Base-by-base conservation (phyloP, 2,797 vertebrate genomes). In the Triplophysa yarkandensis region DNA sequence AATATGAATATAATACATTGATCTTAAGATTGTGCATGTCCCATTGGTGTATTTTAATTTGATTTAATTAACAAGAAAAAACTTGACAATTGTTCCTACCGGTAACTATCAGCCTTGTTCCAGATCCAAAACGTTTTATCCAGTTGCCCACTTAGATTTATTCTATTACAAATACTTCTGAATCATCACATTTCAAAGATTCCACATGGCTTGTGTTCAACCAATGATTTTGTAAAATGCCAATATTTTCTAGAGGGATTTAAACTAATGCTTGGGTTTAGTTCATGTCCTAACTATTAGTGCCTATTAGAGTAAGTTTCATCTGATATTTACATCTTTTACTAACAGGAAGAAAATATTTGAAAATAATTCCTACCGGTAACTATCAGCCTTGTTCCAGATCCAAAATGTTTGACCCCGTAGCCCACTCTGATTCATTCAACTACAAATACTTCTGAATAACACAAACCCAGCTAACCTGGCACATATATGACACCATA, bases 101-200 rank as follows among this genome's bases (percentile, higher is more conserved):
- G 4, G 32, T 21, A 4, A 77, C 74, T 14, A 70, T 6, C 21
- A 77, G 67, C 3, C 41, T 32, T 55, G 74, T 77, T 55, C 67
- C 74, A 2, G 74, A 46, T 32, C 74, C 74, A 71, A 77, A 77
- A 6, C 0, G n/a, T 46, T 77, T 77, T 1, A 77, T 64, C 0
- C 0, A 23, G 41, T 36, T 0, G 8, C 39, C 27, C 74, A 77
- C 67, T 25, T 34, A 63, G 66, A 68, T 68, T 30, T 19, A 71
- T 9, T 50, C 16, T 43, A 39, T 65, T 21, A 61, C 76, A 66
- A 66, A 65, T 71, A 65, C 50, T 46, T 17, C 4, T 41, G n/a
- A 65, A 57, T 36, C 4, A 17, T 6, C 14, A 17, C 14, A n/a
- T n/a, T n/a, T 17, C 7, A 39, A 39, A 39, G 10, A 34, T 11